Base-by-base conservation (phyloP, 2,888 invertebrate species). In the Mylabris sibirica region DNA sequence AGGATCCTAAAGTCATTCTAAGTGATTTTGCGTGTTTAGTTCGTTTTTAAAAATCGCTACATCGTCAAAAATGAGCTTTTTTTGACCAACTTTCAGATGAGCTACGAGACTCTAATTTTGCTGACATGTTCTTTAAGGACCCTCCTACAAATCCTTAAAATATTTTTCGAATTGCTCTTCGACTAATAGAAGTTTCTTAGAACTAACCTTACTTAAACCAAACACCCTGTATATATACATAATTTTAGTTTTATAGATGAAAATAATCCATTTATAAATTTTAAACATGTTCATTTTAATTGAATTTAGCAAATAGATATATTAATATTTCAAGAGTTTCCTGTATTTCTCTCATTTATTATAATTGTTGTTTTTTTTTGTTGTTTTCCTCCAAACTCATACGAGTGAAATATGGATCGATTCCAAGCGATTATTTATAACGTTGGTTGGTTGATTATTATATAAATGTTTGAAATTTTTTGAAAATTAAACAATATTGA, bases 251-350 rank as follows among this genome's bases (percentile, higher is more conserved):
- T 20, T n/a, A 44, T 17, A 6, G 17, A 5, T 44, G 11, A 11
- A 49, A 49, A 49, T 49, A 49, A 11, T 20, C 6, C 49, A 9
- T 49, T 57, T 24, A 57, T 24, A 57, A 57, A 57, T 57, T 24
- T 24, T 8, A 57, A 57, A 14, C 24, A 57, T 57, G 57, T 24
- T 57, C 57, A 57, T 57, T 49, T 49, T 49, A 49, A 49, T 49
- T 49, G 49, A 49, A 49, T 49, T 20, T n/a, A 49, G 49, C 49
- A 49, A 49, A 49, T 49, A 49, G 49, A 49, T 9, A 20, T 20
- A 49, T 49, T 49, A n/a, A 20, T 49, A 49, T 49, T 57, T 57
- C 57, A 57, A 24, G 9, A 24, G 24, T 20, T 57, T 57, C 57
- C 57, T 22, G 57, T 30, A 30, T 30, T 30, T 30, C 30, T 30